Conservation (phyloP, 2,113 vertebrate genomes). For the Platichthys stellatus region DNA sequence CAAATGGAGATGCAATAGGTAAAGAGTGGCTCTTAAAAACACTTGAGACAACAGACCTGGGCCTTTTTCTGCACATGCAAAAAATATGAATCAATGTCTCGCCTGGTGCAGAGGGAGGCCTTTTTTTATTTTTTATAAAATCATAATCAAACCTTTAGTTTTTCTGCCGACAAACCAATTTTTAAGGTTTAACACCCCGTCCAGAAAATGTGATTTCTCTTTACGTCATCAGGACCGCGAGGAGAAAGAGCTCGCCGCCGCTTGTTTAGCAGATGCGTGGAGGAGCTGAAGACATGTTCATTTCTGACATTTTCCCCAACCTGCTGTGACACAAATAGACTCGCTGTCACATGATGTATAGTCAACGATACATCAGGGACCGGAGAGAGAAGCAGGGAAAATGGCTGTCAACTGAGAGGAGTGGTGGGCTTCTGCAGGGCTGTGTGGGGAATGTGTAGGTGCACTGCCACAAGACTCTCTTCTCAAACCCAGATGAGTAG, state of each 20-base stretch:
- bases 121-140: background rate
- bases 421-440: slow-evolving; percentile 25
- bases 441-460: slow-evolving; percentile 21
- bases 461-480: background rate
- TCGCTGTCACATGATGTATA: slow-evolving; percentile 72
- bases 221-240: slow-evolving; percentile 20
- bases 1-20: slow-evolving; percentile 24
- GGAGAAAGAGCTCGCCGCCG: slow-evolving; percentile 52
- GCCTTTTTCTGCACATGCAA: background rate
- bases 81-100: background rate
- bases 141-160: background rate
- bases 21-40: background rate
- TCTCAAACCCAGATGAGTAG: background rate
- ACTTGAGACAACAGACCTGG: background rate
- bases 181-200: slow-evolving; percentile 1
- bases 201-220: background rate
- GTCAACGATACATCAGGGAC: slow-evolving; percentile 52
- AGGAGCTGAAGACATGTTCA: slow-evolving; percentile 56
- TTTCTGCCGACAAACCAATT: slow-evolving; percentile 12
- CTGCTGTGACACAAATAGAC: slow-evolving; percentile 77
- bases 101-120: background rate
- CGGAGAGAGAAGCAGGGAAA: background rate
- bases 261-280: slow-evolving; percentile 67
- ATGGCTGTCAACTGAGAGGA: slow-evolving; percentile 9
- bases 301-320: slow-evolving; percentile 71